Conservation (phyloP, 1,140 invertebrate species). For the Phthorimaea operculella region DNA sequence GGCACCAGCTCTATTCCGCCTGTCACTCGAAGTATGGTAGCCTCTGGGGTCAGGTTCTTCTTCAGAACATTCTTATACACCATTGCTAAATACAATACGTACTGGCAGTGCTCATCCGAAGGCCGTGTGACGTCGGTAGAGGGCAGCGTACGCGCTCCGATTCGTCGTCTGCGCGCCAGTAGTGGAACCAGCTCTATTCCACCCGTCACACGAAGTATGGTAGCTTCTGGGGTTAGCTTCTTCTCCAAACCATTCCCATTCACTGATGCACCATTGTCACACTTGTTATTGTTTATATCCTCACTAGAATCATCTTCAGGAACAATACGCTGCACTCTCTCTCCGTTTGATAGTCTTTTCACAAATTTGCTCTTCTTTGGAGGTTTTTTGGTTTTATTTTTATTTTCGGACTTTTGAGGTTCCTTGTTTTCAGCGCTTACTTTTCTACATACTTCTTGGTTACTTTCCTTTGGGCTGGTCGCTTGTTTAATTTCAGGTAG, state of each 20-base stretch:
- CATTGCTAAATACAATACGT: slow-evolving; percentile 29
- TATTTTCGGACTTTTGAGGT: slow-evolving; percentile 16
- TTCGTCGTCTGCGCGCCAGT: slow-evolving; percentile 67
- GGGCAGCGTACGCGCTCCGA: slow-evolving; percentile 54
- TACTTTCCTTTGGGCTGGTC: slow-evolving; percentile 15
- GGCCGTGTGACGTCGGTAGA: slow-evolving; percentile 72
- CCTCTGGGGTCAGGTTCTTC: slow-evolving; percentile 62
- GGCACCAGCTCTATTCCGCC: slow-evolving; percentile 76
- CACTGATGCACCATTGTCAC: slow-evolving; percentile 8
- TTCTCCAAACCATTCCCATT: slow-evolving; percentile 28
- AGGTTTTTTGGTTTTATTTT: slow-evolving; percentile 24
- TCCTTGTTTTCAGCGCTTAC: slow-evolving; percentile 18
- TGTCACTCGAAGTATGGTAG: slow-evolving; percentile 60
- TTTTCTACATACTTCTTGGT: slow-evolving; percentile 15
- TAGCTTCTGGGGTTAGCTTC: slow-evolving; percentile 61
- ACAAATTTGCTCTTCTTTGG: slow-evolving; percentile 44
- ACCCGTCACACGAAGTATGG: slow-evolving; percentile 65
- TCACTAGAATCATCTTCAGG: slow-evolving; percentile 18
- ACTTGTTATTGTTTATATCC: slow-evolving; percentile 9
- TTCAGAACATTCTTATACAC: slow-evolving; percentile 27
- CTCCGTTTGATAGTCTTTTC: slow-evolving; percentile 45
- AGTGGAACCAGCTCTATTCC: slow-evolving; percentile 77
- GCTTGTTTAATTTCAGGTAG: slow-evolving; percentile 42
- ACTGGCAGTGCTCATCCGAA: slow-evolving; percentile 53
- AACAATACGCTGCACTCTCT: slow-evolving; percentile 28